Percentiles rank a stretch among this genome's conserved stretches.
These are phyloP conservation scores for Leptopterna dolabrata DNA, from an alignment of 2,888 invertebrate species.

Conservation along the genomic window DNA sequence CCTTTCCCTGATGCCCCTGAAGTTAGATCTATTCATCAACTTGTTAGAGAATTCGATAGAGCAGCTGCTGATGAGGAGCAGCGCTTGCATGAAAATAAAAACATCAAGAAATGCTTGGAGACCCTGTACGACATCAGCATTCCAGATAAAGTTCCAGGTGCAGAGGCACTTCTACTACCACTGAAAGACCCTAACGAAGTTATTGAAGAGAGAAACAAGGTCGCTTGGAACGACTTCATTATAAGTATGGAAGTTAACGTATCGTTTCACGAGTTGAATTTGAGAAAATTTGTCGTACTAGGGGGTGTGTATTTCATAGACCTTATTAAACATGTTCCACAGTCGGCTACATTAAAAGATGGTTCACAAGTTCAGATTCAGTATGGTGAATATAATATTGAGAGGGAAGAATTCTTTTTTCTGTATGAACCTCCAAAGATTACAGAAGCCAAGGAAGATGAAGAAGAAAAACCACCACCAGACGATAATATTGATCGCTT, in stretches of 20 bases:
- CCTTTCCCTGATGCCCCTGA: slow-evolving; percentile 16
- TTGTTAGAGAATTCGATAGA: slow-evolving; percentile 39
- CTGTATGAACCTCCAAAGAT: slow-evolving; percentile 59
- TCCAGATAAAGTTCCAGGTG: background rate
- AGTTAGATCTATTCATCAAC: slow-evolving; percentile 34
- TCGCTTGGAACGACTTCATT: slow-evolving; percentile 40
- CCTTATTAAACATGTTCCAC: slow-evolving; percentile 81
- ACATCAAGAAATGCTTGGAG: slow-evolving; percentile 38
- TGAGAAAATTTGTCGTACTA: slow-evolving; percentile 79
- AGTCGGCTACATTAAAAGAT: slow-evolving; percentile 69
- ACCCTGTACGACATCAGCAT: slow-evolving; percentile 26
- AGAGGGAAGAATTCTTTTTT: slow-evolving; percentile 54
- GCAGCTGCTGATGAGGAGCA: slow-evolving; percentile 42
- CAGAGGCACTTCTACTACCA: background rate
- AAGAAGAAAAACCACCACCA: slow-evolving; percentile 67
- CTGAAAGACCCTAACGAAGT: slow-evolving; percentile 36
- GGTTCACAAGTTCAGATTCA: slow-evolving; percentile 53
- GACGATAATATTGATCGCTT: slow-evolving; percentile 81
- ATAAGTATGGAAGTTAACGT: slow-evolving; percentile 42
- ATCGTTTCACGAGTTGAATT: slow-evolving; percentile 68
- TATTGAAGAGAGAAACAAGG: slow-evolving; percentile 48
- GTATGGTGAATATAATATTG: slow-evolving; percentile 56
- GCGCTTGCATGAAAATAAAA: slow-evolving; percentile 14
- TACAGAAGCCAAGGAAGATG: slow-evolving; percentile 59
- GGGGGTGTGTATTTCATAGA: slow-evolving; percentile 83